A percentile compares a stretch with the other conserved stretches of the same genome.
Conservation (phyloP, 2,888 invertebrate genomes). For the Cataglyphis altisquamis region DNA sequence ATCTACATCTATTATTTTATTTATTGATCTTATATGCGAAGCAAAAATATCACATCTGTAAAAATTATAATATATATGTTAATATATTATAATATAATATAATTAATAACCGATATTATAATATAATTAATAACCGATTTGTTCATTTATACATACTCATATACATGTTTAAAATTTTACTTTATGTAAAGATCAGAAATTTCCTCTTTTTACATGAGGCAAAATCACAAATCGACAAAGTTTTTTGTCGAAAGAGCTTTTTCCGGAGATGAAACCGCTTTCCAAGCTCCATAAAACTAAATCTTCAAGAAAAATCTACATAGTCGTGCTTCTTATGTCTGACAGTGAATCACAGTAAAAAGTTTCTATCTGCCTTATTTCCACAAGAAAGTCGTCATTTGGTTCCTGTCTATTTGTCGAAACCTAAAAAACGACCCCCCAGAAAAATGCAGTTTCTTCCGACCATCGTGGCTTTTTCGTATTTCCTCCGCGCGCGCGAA, state of each 20-base stretch:
- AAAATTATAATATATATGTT: neutral
- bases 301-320: constrained; percentile 35
- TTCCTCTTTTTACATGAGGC: neutral
- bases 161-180: neutral
- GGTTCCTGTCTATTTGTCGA: constrained; percentile 19
- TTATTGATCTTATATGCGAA: neutral
- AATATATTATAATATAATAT: too few species aligned
- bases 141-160: neutral
- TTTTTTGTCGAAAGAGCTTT: constrained; percentile 4
- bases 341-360: neutral
- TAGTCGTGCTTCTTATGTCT: neutral
- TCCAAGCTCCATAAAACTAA: constrained; percentile 1
- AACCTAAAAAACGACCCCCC: constrained; percentile 11
- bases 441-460: constrained; percentile 2
- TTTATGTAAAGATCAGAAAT: neutral
- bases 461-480: neutral
- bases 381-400: constrained; percentile 11
- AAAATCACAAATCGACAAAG: constrained; percentile 9
- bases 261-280: constrained; percentile 6
- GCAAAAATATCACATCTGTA: neutral
- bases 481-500: neutral
- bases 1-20: neutral
- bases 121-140: neutral
- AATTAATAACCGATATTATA: too few species aligned
- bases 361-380: constrained; percentile 13